Evolutionary conservation across 2,113 vertebrate genomes (phyloP), one percentile per base, ranked within the genome.

Genomic region (Plecotus auritus): DNA sequence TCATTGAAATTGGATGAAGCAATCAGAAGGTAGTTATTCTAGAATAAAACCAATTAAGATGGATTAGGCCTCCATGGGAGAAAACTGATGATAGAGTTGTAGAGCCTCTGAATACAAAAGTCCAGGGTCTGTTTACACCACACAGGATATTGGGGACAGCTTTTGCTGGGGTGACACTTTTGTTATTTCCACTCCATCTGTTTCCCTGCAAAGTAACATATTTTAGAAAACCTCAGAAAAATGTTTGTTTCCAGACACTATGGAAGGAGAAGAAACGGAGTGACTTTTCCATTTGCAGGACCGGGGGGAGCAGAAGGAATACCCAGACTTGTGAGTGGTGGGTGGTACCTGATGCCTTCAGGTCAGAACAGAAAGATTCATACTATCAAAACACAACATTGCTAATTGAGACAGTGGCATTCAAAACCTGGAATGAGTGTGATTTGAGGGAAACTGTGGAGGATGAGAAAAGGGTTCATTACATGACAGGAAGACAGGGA

Each of bases 171-270:
- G 80, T 28, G 8, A 69, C 22, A 9, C 37, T 85, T 85, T 74
- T 20, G 4, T 90, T 61, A 45, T 96, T 94, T 94, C 54, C 45
- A 76, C 70, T 66, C 64, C 28, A 28, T 91, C 49, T 92, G 73
- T 95, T 91, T 83, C 82, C 64, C 51, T 96, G 26, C 17, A 59
- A 67, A 94, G 86, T 82, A 82, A 54, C 22, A 17, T 67, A 30
- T 72, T 78, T 93, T 37, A 83, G 76, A 95, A 89, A 90, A 86
- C 28, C 17, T 64, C 22, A 42, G 35, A 30, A 78, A 81, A 69
- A 18, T n/a, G 10, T 86, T 67, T 93, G 66, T 37, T 47, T 76
- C 26, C 8, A 20, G 70, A 76, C 45, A 49, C 23, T 61, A 14
- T 45, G 51, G 51, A 91, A 90, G n/a, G 51, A 82, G 37, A 47